Evolutionary conservation across 1,140 invertebrate genomes (phyloP), one percentile per base, ranked within the genome.

Genomic region (Plodia interpunctella): DNA sequence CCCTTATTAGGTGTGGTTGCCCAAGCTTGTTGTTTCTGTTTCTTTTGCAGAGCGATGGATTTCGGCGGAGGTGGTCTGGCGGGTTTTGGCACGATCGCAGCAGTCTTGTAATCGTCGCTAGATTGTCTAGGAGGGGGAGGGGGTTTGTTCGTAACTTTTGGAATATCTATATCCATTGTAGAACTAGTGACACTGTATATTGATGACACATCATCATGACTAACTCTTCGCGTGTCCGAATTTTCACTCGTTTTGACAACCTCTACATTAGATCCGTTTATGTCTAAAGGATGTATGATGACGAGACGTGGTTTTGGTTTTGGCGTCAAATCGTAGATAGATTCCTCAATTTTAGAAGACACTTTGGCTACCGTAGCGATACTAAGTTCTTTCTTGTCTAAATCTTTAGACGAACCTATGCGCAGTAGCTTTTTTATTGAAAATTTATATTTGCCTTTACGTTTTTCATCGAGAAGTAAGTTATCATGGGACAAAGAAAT

Each of bases 241-340:
- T 81, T 73, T 63, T 91, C 86, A 70, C 93, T 92, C 50, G 92
- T 91, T 70, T 93, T 92, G 38, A 96, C 91, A 1, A 96, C 95
- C 75, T 96, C 94, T 0, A 96, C 94, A 18, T 90, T 94, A 2
- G 94, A 93, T 10, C 94, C 94, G 80, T 96, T 96, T 15, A 97
- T 90, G 68, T 97, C 96, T 55, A 95, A 88, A 11, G 96, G 96
- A 91, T 97, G 96, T 65, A 97, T 96, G 53, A 97, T 97, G 49
- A 97, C 95, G 9, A 96, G 87, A 17, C 95, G 90, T 0, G 94
- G 94, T 73, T 94, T 94, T 0, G 92, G 91, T 71, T 88, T 87
- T 10, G 87, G 90, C 38, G 87, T 83, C 55, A 86, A 90, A 61
- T 93, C 92, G 44, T 92, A 90, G 25, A 92, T 90, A n/a, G 38